Conservation (phyloP, 1,140 invertebrate genomes). For the Lordiphosa clarofinis region DNA sequence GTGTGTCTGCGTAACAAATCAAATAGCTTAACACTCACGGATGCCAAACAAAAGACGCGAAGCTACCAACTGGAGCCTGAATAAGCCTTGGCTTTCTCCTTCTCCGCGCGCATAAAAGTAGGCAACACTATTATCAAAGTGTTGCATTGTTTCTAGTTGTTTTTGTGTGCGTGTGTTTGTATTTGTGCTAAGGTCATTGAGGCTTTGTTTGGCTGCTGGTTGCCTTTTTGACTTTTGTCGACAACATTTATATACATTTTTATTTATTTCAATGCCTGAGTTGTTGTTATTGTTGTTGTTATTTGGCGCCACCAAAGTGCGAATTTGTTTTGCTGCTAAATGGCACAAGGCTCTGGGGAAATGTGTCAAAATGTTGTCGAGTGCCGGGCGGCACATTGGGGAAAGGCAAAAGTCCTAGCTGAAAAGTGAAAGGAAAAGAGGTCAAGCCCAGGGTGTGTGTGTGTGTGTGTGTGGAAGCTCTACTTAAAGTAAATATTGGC, state of each 20-base stretch:
- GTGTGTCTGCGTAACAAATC: no score
- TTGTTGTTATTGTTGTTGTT: conserved; percentile 4
- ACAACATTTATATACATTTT: conserved; percentile 69
- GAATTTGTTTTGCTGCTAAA: conserved; percentile 74
- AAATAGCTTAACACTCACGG: neutral
- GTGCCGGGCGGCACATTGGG: conserved; percentile 47
- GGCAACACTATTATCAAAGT: conserved; percentile 53
- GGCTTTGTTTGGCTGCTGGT: conserved; percentile 21
- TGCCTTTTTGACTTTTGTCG: conserved; percentile 70
- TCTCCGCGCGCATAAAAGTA: neutral
- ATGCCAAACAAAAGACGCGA: conserved; percentile 39
- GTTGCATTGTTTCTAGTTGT: conserved; percentile 53
- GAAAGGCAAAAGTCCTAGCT: conserved; percentile 27
- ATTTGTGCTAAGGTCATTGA: conserved; percentile 17
- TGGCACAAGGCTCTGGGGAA: conserved; percentile 74
- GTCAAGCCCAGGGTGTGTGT: conserved; percentile 27
- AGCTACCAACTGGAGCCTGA: conserved; percentile 1
- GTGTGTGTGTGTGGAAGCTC: conserved; percentile 14
- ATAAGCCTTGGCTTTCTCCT: neutral
- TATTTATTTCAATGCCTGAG: conserved; percentile 60
- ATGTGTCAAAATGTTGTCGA: conserved; percentile 71
- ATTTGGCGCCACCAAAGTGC: conserved; percentile 36
- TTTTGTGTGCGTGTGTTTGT: conserved; percentile 42
- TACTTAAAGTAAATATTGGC: conserved; percentile 68
- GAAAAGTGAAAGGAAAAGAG: conserved; percentile 30